A percentile compares a stretch with the other conserved stretches of the same genome.
phyloP scores from a whole-genome alignment of 1,140 invertebrate species.

The Hylaeus anthracinus region DNA sequence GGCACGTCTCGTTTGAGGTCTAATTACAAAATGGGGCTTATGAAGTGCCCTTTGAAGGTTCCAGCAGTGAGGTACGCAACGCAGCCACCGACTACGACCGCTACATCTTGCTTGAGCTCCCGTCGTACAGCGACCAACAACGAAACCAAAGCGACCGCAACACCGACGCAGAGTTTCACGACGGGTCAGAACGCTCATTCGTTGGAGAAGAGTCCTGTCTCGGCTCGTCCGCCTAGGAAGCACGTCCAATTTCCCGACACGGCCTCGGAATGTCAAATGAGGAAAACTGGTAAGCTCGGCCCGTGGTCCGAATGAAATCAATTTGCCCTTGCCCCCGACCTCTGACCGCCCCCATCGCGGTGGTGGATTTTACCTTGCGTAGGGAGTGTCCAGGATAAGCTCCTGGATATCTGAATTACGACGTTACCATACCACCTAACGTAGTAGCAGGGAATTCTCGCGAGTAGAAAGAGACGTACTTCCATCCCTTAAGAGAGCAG shows the following conservation, averaged over 20 bases:
- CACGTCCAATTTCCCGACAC: constrained; percentile 78
- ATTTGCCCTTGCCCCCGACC: no score
- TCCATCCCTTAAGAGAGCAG: no score
- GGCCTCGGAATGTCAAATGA: constrained; percentile 14
- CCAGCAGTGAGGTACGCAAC: constrained; percentile 69
- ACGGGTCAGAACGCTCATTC: constrained; percentile 56
- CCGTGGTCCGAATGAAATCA: no score
- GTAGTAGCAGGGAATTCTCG: no score
- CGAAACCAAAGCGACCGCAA: constrained; percentile 70
- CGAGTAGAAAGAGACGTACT: no score
- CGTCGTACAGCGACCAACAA: constrained; percentile 71
- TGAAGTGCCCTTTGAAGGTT: constrained; percentile 58
- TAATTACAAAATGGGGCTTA: constrained; percentile 41
- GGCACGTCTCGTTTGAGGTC: neutral
- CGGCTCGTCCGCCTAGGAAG: constrained; percentile 64
- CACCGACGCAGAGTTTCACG: constrained; percentile 75
- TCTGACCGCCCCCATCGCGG: no score
- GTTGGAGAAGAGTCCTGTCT: constrained; percentile 65
- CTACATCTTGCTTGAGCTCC: constrained; percentile 66
- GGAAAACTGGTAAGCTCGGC: constrained; percentile 52
- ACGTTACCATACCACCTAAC: no score
- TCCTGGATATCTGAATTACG: no score
- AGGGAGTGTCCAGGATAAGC: no score
- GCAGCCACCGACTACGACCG: constrained; percentile 71
- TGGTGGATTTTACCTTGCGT: no score